Evolutionary conservation across 53 echinoderm and acorn worm genomes (phyloP).

Genomic region (Crossaster papposus): DNA sequence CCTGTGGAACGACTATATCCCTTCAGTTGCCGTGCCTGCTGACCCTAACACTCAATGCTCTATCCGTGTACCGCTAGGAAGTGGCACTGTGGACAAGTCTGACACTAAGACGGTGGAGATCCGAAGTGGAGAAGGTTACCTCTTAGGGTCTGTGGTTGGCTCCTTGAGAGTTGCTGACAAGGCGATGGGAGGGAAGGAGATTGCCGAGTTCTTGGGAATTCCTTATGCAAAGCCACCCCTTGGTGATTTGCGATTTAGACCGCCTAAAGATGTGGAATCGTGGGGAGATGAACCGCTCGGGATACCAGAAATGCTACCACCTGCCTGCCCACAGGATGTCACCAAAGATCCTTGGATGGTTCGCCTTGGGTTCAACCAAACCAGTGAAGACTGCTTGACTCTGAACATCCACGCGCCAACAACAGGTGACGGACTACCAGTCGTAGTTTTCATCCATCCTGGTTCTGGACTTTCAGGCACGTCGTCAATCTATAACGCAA

Average conservation of each 20-base stretch:
- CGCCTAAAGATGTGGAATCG: conserved; percentile 52
- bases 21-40: not conserved
- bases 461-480: conserved; percentile 40
- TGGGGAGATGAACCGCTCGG: conserved; percentile 40
- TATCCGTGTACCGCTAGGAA: conserved; percentile 1
- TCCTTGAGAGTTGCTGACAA: conserved; percentile 32
- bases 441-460: conserved; percentile 68
- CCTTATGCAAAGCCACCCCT: conserved; percentile 71
- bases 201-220: conserved; percentile 62
- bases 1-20: conserved; percentile 64
- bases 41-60: conserved; percentile 26
- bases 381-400: conserved; percentile 70
- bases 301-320: conserved; percentile 37
- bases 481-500: conserved; percentile 48
- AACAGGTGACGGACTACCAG: conserved; percentile 32
- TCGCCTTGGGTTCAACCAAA: conserved; percentile 10
- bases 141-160: conserved; percentile 35
- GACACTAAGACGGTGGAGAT: conserved; percentile 13
- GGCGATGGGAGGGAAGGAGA: conserved; percentile 37
- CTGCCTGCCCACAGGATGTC: conserved; percentile 46
- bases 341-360: conserved; percentile 40
- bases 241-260: conserved; percentile 59
- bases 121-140: not conserved
- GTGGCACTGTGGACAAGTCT: not conserved
- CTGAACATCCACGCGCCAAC: conserved; percentile 68